Evolutionary conservation across 2,113 vertebrate species (phyloP).

Genomic region (Nansenia antarctica): DNA sequence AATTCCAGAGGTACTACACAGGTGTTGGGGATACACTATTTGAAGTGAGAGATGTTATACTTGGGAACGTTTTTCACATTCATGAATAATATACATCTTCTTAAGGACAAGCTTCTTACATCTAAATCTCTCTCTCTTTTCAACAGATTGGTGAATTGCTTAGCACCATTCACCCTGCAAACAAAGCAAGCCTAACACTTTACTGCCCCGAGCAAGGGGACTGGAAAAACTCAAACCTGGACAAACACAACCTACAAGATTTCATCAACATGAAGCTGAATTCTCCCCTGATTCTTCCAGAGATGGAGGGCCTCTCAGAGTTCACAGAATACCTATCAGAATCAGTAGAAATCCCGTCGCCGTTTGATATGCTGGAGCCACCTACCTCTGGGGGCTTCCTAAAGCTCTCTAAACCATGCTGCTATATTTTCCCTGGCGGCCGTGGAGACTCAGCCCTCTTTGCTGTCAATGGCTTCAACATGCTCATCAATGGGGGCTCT

Average conservation of each 20-base stretch:
- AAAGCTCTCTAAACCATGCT: constrained; percentile 96
- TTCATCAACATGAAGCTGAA: constrained; percentile 97
- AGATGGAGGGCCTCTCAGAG: constrained; percentile 98
- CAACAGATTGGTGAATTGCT: constrained; percentile 92
- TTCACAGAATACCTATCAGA: constrained; percentile 96
- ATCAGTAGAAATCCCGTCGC: constrained; percentile 96
- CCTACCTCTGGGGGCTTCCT: constrained; percentile 94
- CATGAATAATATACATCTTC: too few species aligned
- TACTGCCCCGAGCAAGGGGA: constrained; percentile 95
- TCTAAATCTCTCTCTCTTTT: background rate
- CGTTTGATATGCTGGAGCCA: constrained; percentile 94
- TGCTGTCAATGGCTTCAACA: constrained; percentile 96
- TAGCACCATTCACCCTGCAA: constrained; percentile 93
- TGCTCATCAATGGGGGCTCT: constrained; percentile 96
- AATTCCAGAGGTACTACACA: too few species aligned
- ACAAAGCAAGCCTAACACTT: constrained; percentile 93
- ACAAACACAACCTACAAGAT: constrained; percentile 96
- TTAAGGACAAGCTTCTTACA: too few species aligned
- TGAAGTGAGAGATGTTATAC: too few species aligned
- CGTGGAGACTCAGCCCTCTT: constrained; percentile 92
- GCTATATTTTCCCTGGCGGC: constrained; percentile 95
- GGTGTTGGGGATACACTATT: too few species aligned
- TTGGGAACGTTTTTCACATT: too few species aligned
- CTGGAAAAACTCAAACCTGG: constrained; percentile 96
- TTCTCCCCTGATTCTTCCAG: constrained; percentile 86